Percentiles rank a stretch among this genome's conserved stretches.
phyloP scores from a whole-genome alignment of 1,140 invertebrate species.

The Panagrolaimus sp. region DNA sequence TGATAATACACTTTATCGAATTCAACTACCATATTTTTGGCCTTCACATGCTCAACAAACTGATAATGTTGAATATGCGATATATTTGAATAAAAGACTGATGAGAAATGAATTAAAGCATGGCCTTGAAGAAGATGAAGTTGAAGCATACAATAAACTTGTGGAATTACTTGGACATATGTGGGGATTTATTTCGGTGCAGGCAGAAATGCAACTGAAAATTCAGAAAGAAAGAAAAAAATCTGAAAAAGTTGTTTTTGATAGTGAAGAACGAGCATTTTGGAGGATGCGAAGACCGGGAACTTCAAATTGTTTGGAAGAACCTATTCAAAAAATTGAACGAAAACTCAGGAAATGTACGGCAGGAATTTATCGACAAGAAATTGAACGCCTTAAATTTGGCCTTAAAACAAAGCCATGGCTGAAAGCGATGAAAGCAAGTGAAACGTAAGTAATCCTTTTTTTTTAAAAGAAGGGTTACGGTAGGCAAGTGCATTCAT shows the following conservation, averaged over 20 bases:
- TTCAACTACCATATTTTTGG: conserved; percentile 59
- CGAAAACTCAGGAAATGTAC: conserved; percentile 48
- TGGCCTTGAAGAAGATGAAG: conserved; percentile 57
- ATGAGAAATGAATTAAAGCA: conserved; percentile 58
- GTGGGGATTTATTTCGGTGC: conserved; percentile 59
- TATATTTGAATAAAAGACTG: conserved; percentile 57
- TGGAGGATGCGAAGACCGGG: conserved; percentile 81
- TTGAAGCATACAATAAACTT: conserved; percentile 55
- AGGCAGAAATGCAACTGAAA: conserved; percentile 58
- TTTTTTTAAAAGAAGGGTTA: too few relatives aligned
- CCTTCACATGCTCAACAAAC: conserved; percentile 55
- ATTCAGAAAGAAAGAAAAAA: conserved; percentile 86
- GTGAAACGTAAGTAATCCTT: conserved; percentile 61
- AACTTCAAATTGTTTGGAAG: conserved; percentile 52
- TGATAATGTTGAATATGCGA: conserved; percentile 59
- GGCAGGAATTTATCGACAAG: conserved; percentile 36
- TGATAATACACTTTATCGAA: conserved; percentile 57
- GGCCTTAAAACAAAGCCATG: conserved; percentile 74
- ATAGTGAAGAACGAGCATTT: conserved; percentile 91
- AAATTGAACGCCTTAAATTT: conserved; percentile 72
- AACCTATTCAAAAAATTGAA: conserved; percentile 48
- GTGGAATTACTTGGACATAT: conserved; percentile 58
- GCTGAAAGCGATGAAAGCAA: conserved; percentile 66
- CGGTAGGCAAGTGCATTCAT: too few relatives aligned
- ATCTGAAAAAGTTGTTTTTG: conserved; percentile 84